Evolutionary conservation across 2,113 vertebrate species (phyloP).

Genomic region (Perca flavescens): DNA sequence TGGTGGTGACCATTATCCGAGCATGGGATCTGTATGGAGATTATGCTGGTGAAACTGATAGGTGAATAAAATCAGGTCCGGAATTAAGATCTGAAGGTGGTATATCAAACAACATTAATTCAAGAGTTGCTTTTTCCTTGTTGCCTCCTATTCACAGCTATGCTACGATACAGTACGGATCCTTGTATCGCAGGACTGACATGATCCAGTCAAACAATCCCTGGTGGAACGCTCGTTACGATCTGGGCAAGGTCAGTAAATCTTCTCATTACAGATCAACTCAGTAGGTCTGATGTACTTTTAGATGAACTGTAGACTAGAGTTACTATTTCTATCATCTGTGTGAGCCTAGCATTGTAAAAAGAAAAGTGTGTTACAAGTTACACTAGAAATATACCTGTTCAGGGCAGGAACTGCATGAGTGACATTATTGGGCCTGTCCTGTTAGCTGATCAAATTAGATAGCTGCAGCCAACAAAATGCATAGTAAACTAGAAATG

Average conservation of each 20-base stretch:
- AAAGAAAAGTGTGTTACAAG: too few relatives aligned
- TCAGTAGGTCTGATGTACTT: background rate
- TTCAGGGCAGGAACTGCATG: too few relatives aligned
- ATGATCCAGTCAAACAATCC: constrained; percentile 31
- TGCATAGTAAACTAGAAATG: too few relatives aligned
- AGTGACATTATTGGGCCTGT: too few relatives aligned
- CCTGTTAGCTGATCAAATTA: too few relatives aligned
- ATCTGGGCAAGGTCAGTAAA: constrained; percentile 52
- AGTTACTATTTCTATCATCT: too few relatives aligned
- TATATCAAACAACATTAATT: background rate
- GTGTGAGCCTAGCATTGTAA: too few relatives aligned
- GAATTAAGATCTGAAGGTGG: background rate
- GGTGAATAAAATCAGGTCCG: constrained; percentile 4
- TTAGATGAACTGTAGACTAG: too few relatives aligned
- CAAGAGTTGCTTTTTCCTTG: background rate
- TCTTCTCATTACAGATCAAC: too few relatives aligned
- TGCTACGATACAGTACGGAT: constrained; percentile 6
- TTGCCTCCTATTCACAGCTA: constrained; percentile 36
- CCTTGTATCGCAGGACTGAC: background rate
- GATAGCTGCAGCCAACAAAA: too few relatives aligned
- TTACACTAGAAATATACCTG: too few relatives aligned
- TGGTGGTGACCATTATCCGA: constrained; percentile 33
- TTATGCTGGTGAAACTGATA: background rate
- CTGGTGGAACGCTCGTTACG: background rate
- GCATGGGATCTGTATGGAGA: constrained; percentile 51